Conservation (phyloP, 2,797 vertebrate genomes). For the Rhynchonycteris naso region DNA sequence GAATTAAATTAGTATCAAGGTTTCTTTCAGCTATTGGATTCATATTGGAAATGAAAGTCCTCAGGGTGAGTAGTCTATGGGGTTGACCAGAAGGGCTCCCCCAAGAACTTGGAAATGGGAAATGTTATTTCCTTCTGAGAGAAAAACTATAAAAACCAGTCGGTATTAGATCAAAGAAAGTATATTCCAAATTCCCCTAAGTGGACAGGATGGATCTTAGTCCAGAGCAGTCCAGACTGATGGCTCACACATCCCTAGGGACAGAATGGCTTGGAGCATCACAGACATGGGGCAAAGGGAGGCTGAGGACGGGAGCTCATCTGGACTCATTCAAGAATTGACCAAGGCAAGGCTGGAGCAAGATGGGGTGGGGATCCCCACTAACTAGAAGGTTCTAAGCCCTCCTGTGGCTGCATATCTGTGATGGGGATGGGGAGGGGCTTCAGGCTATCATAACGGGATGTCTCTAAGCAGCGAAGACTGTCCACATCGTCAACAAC, state of each 20-base stretch:
- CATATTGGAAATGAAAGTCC: slow-evolving; percentile 61
- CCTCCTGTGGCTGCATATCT: neutral
- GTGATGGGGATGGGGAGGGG: neutral
- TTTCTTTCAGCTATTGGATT: slow-evolving; percentile 34
- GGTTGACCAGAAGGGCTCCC: neutral
- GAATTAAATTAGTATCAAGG: slow-evolving; percentile 67
- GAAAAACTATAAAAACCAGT: slow-evolving; percentile 65
- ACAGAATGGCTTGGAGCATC: neutral
- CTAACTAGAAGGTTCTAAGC: neutral
- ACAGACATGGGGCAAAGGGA: rapidly evolving
- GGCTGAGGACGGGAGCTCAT: neutral
- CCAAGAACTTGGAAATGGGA: slow-evolving; percentile 58
- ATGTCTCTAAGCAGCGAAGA: neutral
- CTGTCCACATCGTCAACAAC: neutral
- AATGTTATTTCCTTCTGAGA: slow-evolving; percentile 65
- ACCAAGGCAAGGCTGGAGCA: neutral
- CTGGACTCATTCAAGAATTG: neutral
- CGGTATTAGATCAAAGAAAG: slow-evolving; percentile 63
- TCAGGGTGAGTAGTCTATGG: neutral
- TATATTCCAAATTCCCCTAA: slow-evolving; percentile 61
- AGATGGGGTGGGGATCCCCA: rapidly evolving
- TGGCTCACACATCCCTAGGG: neutral
- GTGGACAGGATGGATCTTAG: slow-evolving; percentile 44
- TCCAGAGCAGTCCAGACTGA: neutral
- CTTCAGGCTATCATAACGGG: rapidly evolving